Percentiles rank a stretch among this genome's conserved stretches.
phyloP scores from a whole-genome alignment of 2,797 vertebrate species.

The Apodemus agrarius region DNA sequence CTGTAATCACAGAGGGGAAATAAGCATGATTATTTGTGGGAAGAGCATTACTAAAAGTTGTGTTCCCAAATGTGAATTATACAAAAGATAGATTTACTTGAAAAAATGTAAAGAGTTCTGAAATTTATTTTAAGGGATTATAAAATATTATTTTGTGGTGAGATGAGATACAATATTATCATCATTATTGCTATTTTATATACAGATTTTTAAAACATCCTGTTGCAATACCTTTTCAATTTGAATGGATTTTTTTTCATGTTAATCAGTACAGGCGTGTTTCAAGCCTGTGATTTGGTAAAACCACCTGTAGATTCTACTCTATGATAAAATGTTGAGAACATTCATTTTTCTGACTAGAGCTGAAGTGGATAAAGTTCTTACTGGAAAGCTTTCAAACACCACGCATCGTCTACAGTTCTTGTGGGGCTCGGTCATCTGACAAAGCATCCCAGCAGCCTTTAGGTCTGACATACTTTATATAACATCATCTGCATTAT shows the following conservation, averaged over 20 bases:
- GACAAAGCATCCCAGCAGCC: conserved; percentile 91
- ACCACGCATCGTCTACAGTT: conserved; percentile 86
- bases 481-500: conserved; percentile 89
- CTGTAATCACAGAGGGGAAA: conserved; percentile 87
- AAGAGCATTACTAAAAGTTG: conserved; percentile 86
- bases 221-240: conserved; percentile 79
- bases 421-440: conserved; percentile 87
- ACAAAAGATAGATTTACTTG: conserved; percentile 89
- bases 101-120: conserved; percentile 85
- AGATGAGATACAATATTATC: conserved; percentile 88
- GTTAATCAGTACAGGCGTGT: conserved; percentile 83
- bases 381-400: conserved; percentile 85
- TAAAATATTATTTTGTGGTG: conserved; percentile 88
- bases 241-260: conserved; percentile 86
- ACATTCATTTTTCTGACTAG: conserved; percentile 73
- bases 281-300: conserved; percentile 83
- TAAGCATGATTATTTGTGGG: conserved; percentile 88
- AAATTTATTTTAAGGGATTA: conserved; percentile 87
- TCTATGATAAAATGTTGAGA: conserved; percentile 82
- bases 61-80: conserved; percentile 88
- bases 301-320: conserved; percentile 85
- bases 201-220: conserved; percentile 85
- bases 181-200: conserved; percentile 86
- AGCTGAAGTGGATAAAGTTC: conserved; percentile 76
- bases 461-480: conserved; percentile 90